A percentile compares a stretch with the other conserved stretches of the same genome.
Evolutionary conservation across 1,140 invertebrate species (phyloP).

Genomic region (Ceratitis capitata): DNA sequence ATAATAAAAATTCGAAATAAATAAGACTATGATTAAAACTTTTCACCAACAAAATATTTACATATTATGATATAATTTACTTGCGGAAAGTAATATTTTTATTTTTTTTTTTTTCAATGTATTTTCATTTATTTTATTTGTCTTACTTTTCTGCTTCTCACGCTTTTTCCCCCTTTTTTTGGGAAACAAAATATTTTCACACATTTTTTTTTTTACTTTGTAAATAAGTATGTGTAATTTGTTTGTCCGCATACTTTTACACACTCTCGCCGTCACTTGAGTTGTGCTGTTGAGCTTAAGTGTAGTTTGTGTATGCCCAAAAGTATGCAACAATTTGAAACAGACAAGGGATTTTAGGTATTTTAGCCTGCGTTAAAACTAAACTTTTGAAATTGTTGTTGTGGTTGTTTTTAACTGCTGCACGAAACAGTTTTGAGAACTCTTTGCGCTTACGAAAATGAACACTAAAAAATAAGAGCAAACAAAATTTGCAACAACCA

Average conservation of each 20-base stretch:
- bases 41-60: background rate
- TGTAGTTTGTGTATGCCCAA: background rate
- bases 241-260: background rate
- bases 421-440: background rate
- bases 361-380: background rate
- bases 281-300: background rate
- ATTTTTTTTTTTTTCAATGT: background rate
- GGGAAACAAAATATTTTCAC: background rate
- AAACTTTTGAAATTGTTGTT: no score
- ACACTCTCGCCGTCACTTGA: background rate
- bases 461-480: no score
- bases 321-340: background rate
- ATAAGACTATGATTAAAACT: no score
- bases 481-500: no score
- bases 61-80: background rate
- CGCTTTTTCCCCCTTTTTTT: background rate
- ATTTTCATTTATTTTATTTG: background rate
- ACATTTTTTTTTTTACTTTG: background rate
- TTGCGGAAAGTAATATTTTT: background rate
- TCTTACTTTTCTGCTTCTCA: background rate
- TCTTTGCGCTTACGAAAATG: no score
- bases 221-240: background rate
- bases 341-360: background rate
- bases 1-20: no score
- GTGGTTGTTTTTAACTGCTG: no score